A percentile compares a stretch with the other conserved stretches of the same genome.
phyloP scores from a whole-genome alignment of 2,113 vertebrate species.

The Megaceryle torquata region DNA sequence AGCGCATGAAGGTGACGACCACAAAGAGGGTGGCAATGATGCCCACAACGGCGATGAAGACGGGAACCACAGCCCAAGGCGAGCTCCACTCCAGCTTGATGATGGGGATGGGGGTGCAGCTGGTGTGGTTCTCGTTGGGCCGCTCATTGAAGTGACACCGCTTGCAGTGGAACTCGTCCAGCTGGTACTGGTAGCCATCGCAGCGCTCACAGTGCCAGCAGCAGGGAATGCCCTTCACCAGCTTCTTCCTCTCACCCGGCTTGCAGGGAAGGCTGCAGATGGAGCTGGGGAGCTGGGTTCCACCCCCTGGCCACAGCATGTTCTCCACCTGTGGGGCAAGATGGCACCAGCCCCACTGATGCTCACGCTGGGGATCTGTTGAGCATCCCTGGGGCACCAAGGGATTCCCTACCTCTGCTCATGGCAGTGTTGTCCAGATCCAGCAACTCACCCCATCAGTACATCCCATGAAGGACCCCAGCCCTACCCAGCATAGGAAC shows the following conservation, averaged over 20 bases:
- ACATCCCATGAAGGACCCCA: background rate
- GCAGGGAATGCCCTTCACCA: conserved; percentile 93
- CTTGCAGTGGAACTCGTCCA: conserved; percentile 91
- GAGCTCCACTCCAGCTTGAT: conserved; percentile 95
- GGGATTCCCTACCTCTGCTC: background rate
- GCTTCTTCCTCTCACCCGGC: conserved; percentile 90
- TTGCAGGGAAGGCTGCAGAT: conserved; percentile 94
- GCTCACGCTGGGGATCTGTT: rapidly evolving
- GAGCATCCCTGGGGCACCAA: rapidly evolving
- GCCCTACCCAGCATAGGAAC: background rate
- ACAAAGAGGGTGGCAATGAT: conserved; percentile 91
- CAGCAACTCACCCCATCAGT: rapidly evolving
- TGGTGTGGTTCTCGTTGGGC: conserved; percentile 91
- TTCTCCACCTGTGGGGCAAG: conserved; percentile 76
- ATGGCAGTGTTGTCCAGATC: rapidly evolving
- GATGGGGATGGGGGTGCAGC: conserved; percentile 89
- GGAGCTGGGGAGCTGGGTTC: conserved; percentile 83
- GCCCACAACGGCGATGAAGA: conserved; percentile 89
- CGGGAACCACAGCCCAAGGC: conserved; percentile 90
- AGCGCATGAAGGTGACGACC: conserved; percentile 90
- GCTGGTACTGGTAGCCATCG: conserved; percentile 94
- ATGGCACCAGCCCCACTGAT: background rate
- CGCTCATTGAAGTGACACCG: conserved; percentile 90
- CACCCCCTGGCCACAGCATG: conserved; percentile 88
- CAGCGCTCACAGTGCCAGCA: conserved; percentile 97